Evolutionary conservation across 2,113 vertebrate species (phyloP).

Genomic region (Paraplagusia blochii): DNA sequence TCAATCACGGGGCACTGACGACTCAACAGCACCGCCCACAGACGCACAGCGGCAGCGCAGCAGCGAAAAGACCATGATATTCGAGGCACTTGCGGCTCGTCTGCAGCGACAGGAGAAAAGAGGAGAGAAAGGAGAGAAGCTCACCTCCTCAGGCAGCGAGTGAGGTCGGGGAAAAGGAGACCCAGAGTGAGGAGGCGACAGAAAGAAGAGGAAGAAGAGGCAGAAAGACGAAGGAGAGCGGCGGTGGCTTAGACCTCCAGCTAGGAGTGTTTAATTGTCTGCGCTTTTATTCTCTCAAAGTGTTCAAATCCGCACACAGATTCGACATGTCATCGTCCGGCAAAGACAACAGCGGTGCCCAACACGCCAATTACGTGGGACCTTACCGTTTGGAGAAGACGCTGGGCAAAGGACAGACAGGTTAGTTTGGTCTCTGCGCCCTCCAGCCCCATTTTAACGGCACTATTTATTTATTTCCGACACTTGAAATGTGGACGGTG

Average conservation of each 20-base stretch:
- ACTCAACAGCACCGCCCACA: slow-evolving; percentile 68
- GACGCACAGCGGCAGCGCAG: slow-evolving; percentile 68
- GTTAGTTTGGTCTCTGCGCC: slow-evolving; percentile 78
- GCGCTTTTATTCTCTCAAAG: no score
- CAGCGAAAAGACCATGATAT: slow-evolving; percentile 64
- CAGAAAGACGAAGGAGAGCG: slow-evolving; percentile 27
- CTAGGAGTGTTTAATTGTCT: slow-evolving; percentile 22
- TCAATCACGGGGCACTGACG: slow-evolving; percentile 47
- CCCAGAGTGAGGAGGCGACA: slow-evolving; percentile 45
- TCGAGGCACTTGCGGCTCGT: slow-evolving; percentile 68
- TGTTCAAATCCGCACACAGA: slow-evolving; percentile 11
- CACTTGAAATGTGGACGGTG: slow-evolving; percentile 26
- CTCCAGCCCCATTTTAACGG: slow-evolving; percentile 25
- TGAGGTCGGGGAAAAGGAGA: slow-evolving; percentile 40
- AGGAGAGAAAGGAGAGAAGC: slow-evolving; percentile 47
- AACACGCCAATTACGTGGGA: slow-evolving; percentile 99
- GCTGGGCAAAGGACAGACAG: slow-evolving; percentile 99
- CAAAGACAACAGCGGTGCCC: slow-evolving; percentile 95
- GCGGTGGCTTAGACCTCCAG: slow-evolving; percentile 59
- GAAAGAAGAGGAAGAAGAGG: slow-evolving; percentile 48
- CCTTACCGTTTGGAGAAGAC: slow-evolving; percentile 99
- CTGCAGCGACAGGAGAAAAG: slow-evolving; percentile 62
- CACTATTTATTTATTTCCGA: slow-evolving; percentile 28
- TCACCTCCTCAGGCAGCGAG: slow-evolving; percentile 58
- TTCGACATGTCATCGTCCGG: slow-evolving; percentile 92